Percentiles rank a stretch among this genome's conserved stretches.
These are phyloP conservation scores for Sphaerolaimus hirsutus DNA, from an alignment of 2,888 invertebrate species.

Conservation along the genomic window DNA sequence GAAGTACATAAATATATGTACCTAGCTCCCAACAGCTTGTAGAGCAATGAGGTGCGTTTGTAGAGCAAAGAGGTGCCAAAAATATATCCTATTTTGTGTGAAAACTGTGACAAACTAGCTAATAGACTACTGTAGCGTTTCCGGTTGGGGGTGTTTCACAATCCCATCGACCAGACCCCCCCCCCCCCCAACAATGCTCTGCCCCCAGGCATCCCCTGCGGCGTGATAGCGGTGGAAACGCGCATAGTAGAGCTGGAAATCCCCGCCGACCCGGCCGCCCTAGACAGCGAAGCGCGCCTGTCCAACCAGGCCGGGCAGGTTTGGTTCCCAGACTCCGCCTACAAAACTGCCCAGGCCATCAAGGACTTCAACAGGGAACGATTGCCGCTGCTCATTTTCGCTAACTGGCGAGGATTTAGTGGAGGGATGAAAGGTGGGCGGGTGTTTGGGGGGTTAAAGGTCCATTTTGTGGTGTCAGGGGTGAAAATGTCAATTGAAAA, in stretches of 20 bases:
- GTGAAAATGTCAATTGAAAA: no score
- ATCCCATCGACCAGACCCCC: no score
- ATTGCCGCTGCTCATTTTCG: constrained; percentile 81
- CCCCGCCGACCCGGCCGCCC: constrained; percentile 92
- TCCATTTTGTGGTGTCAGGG: no score
- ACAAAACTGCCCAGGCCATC: constrained; percentile 91
- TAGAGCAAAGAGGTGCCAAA: no score
- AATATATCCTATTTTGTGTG: no score
- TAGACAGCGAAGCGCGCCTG: constrained; percentile 81
- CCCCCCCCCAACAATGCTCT: constrained; percentile 38
- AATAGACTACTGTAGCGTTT: no score
- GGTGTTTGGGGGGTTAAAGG: no score
- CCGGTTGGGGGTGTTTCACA: no score
- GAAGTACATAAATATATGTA: no score
- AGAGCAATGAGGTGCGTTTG: no score
- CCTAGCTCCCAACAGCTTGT: no score
- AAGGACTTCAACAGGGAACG: constrained; percentile 82
- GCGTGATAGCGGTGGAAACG: constrained; percentile 87
- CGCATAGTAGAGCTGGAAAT: constrained; percentile 73
- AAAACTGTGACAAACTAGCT: no score
- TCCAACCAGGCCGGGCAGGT: constrained; percentile 66
- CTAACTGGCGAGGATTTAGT: constrained; percentile 97
- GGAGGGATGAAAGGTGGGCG: constrained; percentile 77
- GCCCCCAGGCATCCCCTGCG: constrained; percentile 82
- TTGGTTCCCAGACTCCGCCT: constrained; percentile 98